Evolutionary conservation across 2,797 vertebrate species (phyloP).

Genomic region (Iguana delicatissima): DNA sequence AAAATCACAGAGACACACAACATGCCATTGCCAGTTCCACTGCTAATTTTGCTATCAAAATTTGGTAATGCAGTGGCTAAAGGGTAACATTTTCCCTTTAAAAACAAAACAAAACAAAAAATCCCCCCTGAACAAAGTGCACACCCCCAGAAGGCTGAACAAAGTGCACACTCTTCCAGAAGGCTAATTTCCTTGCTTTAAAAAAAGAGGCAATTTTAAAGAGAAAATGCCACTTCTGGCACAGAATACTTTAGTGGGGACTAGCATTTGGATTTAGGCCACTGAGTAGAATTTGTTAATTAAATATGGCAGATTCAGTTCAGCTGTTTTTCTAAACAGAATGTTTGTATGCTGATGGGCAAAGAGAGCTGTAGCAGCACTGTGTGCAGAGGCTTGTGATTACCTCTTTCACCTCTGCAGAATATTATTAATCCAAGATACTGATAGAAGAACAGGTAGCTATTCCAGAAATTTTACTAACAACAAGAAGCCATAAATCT

Average conservation of each 20-base stretch:
- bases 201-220: no score
- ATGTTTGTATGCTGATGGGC: background rate
- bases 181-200: no score
- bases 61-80: background rate
- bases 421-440: background rate
- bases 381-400: background rate
- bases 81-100: background rate
- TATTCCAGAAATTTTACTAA: background rate
- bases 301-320: background rate
- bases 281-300: constrained; percentile 1
- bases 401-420: background rate
- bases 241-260: no score
- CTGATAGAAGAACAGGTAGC: background rate
- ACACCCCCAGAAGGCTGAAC: background rate
- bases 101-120: background rate
- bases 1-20: background rate
- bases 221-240: no score
- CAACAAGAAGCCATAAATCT: background rate
- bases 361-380: background rate
- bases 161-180: background rate
- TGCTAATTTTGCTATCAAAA: no score
- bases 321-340: background rate
- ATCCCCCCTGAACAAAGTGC: background rate
- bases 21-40: background rate
- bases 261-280: no score